phyloP scores from a whole-genome alignment of 2,797 vertebrate species.

The Lithobates sylvaticus region DNA sequence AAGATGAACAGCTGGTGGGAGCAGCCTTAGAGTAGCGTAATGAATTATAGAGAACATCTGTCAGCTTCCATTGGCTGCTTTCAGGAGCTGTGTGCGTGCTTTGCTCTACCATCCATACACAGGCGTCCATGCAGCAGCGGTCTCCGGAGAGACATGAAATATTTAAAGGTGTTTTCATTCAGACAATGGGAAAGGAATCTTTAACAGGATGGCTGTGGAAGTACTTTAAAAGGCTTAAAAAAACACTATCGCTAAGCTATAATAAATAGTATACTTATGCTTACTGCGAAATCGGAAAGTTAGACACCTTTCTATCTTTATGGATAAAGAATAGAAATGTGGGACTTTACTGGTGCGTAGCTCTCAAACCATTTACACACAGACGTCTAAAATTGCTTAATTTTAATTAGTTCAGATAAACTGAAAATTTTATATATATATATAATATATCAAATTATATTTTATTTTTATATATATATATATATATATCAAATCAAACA shows the following conservation, averaged over 20 bases:
- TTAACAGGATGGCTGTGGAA: not conserved
- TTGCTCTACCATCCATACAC: conserved; percentile 27
- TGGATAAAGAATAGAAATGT: no score
- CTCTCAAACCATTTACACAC: no score
- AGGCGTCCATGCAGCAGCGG: conserved; percentile 5
- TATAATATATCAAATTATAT: no score
- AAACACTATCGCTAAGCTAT: not conserved
- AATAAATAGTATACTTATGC: not conserved
- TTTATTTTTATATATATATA: no score
- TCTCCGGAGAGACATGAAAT: conserved; percentile 65
- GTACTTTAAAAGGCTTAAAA: not conserved
- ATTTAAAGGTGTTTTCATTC: conserved; percentile 64
- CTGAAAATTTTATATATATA: no score
- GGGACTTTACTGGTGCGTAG: no score
- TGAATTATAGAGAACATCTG: conserved; percentile 76
- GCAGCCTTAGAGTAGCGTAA: conserved; percentile 64
- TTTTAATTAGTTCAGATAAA: no score
- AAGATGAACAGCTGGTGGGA: conserved; percentile 68
- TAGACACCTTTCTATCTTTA: no score
- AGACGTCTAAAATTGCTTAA: no score
- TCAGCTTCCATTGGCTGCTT: conserved; percentile 61
- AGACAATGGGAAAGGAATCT: not conserved
- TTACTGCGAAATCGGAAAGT: not conserved
- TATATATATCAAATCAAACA: no score
- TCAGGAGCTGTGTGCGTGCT: conserved; percentile 60